Percentiles rank a stretch among this genome's conserved stretches.
These are phyloP conservation scores for Rhineura floridana DNA, from an alignment of 2,113 vertebrate genomes.

Conservation along the genomic window DNA sequence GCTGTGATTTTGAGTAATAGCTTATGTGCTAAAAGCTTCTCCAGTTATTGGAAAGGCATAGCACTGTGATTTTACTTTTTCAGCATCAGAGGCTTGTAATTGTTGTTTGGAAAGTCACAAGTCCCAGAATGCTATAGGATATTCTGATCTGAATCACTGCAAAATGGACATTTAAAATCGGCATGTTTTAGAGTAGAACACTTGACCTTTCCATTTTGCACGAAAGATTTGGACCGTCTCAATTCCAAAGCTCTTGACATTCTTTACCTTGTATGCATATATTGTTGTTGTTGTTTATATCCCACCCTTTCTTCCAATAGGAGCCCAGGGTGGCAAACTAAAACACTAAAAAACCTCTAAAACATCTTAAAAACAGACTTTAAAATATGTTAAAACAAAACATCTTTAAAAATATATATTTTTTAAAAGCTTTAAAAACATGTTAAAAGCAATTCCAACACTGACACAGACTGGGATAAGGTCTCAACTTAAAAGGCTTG, in stretches of 20 bases:
- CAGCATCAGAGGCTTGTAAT: not conserved
- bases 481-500: no score
- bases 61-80: not conserved
- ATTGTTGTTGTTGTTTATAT: no score
- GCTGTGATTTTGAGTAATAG: not conserved
- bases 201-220: not conserved
- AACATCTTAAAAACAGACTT: no score
- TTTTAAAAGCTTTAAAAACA: no score
- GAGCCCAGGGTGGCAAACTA: no score
- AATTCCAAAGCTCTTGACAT: not conserved
- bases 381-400: no score
- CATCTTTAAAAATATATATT: no score
- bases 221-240: no score
- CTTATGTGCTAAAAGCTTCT: not conserved
- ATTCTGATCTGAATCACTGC: not conserved
- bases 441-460: no score
- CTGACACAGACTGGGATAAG: no score
- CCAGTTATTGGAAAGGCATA: not conserved
- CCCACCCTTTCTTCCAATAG: no score
- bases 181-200: not conserved
- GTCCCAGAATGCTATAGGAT: not conserved
- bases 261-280: not conserved
- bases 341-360: no score
- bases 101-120: not conserved
- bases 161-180: conserved; percentile 5